A percentile compares a stretch with the other conserved stretches of the same genome.
These are phyloP conservation scores for Laothoe populi DNA, from an alignment of 2,888 invertebrate genomes.

Conservation along the genomic window DNA sequence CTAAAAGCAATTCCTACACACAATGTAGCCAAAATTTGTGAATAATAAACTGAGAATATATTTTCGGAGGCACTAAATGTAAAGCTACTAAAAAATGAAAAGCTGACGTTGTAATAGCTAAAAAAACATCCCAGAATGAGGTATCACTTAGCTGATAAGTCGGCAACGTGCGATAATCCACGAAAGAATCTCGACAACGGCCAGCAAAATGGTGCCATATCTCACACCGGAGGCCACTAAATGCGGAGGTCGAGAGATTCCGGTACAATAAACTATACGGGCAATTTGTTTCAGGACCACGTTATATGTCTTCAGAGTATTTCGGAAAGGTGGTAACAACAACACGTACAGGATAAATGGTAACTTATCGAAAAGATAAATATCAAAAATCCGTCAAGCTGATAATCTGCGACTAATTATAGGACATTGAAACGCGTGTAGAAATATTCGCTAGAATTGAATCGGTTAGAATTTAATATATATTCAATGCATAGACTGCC, in stretches of 20 bases:
- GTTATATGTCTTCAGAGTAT: background rate
- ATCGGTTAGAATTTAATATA: too few relatives aligned
- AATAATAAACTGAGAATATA: too few relatives aligned
- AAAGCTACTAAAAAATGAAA: too few relatives aligned
- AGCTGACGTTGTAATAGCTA: background rate
- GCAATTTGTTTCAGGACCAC: constrained; percentile 36
- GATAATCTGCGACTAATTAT: too few relatives aligned
- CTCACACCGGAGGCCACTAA: constrained; percentile 23
- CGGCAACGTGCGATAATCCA: background rate
- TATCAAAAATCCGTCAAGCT: too few relatives aligned
- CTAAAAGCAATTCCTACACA: too few relatives aligned
- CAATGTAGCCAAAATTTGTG: too few relatives aligned
- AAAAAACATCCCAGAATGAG: background rate
- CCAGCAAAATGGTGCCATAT: constrained; percentile 20
- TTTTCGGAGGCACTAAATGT: too few relatives aligned
- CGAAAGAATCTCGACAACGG: constrained; percentile 15
- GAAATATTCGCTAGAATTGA: too few relatives aligned
- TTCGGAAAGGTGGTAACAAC: background rate
- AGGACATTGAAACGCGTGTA: too few relatives aligned
- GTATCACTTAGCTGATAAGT: background rate
- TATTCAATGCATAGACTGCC: too few relatives aligned
- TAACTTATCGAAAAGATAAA: too few relatives aligned
- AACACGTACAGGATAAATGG: background rate
- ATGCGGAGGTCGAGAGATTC: constrained; percentile 40
- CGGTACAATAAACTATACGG: constrained; percentile 42